Base-by-base conservation (phyloP, 1,140 invertebrate species). In the Cardiocondyla obscurior region DNA sequence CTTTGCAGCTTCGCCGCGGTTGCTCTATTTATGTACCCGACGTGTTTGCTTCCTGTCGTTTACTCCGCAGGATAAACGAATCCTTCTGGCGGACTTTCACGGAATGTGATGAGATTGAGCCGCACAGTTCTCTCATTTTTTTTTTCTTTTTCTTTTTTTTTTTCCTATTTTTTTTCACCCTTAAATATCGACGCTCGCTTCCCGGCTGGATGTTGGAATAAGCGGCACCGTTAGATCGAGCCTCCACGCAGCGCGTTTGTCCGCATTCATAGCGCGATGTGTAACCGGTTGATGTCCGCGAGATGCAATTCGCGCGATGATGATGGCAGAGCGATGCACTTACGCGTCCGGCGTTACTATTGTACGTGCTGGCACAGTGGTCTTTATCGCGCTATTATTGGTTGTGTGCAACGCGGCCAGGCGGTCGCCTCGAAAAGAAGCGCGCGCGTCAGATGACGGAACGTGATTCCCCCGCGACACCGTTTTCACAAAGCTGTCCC, bases 391-490 rank as follows among this genome's bases (percentile, higher is more conserved):
- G 57, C 39, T 62, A 33, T 64, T 76, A 76, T 64, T 62, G 57
- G 19, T 76, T 8, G 57, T 19, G 5, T 36, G 25, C 58, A 76
- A 76, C n/a, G 73, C 36, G 73, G 58, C 73, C 72, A 76, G 28
- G 39, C 72, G 72, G 72, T 62, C 72, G 42, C 58, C 5, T 39
- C 30, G 57, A 76, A 33, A 49, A 76, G 42, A 76, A 49, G 30
- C 64, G n/a, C 57, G 58, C 57, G 8, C 73, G 30, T 30, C n/a
- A 42, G 36, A 36, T 16, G 51, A 62, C 8, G 53, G n/a, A 16
- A 73, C 16, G 22, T 12, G 10, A 58, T 58, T 58, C 36, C 22
- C 22, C 30, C 25, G 53, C 36, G 53, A 42, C 22, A 53, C 5
- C 55, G 14, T 62, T 76, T 62, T 46, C 28, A 22, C 19, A 25